Evolutionary conservation across 2,888 invertebrate genomes (phyloP).

Genomic region (Minunthozetes semirufus): DNA sequence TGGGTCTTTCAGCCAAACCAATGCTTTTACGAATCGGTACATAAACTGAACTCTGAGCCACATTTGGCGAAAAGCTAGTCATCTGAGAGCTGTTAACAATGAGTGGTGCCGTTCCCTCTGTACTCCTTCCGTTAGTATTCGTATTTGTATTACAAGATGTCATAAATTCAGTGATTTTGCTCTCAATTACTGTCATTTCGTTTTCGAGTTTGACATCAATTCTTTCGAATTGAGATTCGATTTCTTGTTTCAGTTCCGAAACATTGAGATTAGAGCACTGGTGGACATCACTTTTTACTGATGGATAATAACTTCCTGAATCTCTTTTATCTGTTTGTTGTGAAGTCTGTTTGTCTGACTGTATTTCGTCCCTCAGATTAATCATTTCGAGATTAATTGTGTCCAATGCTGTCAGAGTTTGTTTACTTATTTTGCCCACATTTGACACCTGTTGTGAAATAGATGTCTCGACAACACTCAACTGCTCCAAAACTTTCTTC

Average conservation of each 20-base stretch:
- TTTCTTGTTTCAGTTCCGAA: background rate
- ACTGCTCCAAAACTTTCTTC: slow-evolving; percentile 39
- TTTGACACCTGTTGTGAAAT: background rate
- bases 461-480: slow-evolving; percentile 1
- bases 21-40: background rate
- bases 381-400: background rate
- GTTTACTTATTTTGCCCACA: background rate
- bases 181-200: slow-evolving; percentile 8
- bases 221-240: background rate
- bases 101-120: background rate
- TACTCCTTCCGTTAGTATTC: background rate
- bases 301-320: no score
- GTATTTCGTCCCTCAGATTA: background rate
- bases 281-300: background rate
- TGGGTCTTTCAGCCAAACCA: background rate
- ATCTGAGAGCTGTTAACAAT: background rate
- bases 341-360: background rate
- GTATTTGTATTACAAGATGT: background rate
- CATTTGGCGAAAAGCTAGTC: no score
- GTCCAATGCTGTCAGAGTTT: background rate
- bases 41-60: background rate
- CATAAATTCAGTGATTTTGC: background rate
- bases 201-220: background rate
- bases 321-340: background rate
- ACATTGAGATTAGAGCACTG: background rate